A percentile compares a stretch with the other conserved stretches of the same genome.
phyloP scores from a whole-genome alignment of 2,797 vertebrate species.

The Eupleurogrammus muticus region DNA sequence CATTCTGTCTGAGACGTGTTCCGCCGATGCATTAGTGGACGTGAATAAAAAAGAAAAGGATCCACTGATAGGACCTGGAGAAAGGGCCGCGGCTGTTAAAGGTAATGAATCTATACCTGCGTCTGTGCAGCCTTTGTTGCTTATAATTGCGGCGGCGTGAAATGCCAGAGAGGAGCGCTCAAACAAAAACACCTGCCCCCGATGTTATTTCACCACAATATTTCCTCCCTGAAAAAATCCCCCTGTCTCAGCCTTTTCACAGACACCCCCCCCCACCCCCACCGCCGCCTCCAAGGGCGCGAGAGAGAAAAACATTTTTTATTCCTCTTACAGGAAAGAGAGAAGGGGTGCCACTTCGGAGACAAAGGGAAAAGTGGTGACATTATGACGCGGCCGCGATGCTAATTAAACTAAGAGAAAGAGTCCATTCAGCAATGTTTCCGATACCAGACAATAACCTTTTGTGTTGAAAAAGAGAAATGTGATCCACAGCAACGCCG shows the following conservation, averaged over 20 bases:
- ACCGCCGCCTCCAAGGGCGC: slow-evolving; percentile 57
- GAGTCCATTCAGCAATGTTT: slow-evolving; percentile 82
- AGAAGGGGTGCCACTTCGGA: slow-evolving; percentile 80
- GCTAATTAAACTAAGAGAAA: slow-evolving; percentile 92
- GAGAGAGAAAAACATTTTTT: slow-evolving; percentile 11
- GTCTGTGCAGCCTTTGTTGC: slow-evolving; percentile 83
- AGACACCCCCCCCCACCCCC: slow-evolving; percentile 46
- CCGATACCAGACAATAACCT: slow-evolving; percentile 50
- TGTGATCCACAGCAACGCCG: slow-evolving; percentile 36
- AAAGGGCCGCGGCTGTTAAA: slow-evolving; percentile 86
- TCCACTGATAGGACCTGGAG: slow-evolving; percentile 49
- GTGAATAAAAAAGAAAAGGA: slow-evolving; percentile 62
- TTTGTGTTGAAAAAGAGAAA: slow-evolving; percentile 45
- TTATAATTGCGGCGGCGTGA: slow-evolving; percentile 89
- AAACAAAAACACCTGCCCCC: slow-evolving; percentile 85
- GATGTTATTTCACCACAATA: slow-evolving; percentile 84
- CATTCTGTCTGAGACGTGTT: slow-evolving; percentile 20
- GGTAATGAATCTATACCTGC: slow-evolving; percentile 89
- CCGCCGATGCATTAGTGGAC: slow-evolving; percentile 38
- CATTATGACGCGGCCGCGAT: slow-evolving; percentile 87
- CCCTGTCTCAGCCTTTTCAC: slow-evolving; percentile 76
- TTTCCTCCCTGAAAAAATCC: slow-evolving; percentile 83
- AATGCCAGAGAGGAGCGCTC: slow-evolving; percentile 83
- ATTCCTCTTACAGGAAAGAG: slow-evolving; percentile 20
- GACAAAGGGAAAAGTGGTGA: slow-evolving; percentile 81